phyloP scores from a whole-genome alignment of 2,797 vertebrate genomes.

The Sebastes steindachneri region DNA sequence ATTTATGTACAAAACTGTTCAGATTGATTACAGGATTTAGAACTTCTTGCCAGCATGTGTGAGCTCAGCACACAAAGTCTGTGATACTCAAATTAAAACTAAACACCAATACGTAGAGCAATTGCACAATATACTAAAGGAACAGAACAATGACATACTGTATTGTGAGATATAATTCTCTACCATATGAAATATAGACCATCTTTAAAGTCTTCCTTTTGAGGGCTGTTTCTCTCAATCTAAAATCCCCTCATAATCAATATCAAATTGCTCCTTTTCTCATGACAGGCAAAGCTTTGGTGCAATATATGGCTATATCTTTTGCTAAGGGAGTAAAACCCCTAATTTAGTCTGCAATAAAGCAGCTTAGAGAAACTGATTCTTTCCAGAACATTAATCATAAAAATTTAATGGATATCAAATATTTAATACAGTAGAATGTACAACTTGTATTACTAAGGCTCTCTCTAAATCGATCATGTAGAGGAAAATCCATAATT shows the following conservation, averaged over 20 bases:
- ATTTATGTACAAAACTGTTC: not conserved
- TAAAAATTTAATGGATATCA: constrained; percentile 87
- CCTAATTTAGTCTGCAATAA: constrained; percentile 86
- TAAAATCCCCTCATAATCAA: constrained; percentile 75
- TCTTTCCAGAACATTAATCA: constrained; percentile 88
- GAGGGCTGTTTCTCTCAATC: constrained; percentile 54
- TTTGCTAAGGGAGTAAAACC: constrained; percentile 78
- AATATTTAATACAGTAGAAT: constrained; percentile 89
- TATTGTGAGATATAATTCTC: constrained; percentile 29
- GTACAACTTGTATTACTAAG: constrained; percentile 87
- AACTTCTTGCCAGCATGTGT: not conserved
- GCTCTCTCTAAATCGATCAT: constrained; percentile 86
- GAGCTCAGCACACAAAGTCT: not conserved
- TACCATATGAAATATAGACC: constrained; percentile 48
- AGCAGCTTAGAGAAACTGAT: constrained; percentile 86
- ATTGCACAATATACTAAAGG: not conserved
- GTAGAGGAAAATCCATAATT: constrained; percentile 88
- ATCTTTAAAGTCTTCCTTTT: constrained; percentile 47
- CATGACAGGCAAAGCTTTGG: constrained; percentile 74
- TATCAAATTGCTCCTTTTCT: constrained; percentile 78
- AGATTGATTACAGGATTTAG: not conserved
- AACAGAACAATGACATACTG: not conserved
- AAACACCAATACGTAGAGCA: not conserved
- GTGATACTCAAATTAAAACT: not conserved
- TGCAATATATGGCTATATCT: constrained; percentile 78